Evolutionary conservation across 2,888 invertebrate genomes (phyloP).

Genomic region (Synergus japonicus): DNA sequence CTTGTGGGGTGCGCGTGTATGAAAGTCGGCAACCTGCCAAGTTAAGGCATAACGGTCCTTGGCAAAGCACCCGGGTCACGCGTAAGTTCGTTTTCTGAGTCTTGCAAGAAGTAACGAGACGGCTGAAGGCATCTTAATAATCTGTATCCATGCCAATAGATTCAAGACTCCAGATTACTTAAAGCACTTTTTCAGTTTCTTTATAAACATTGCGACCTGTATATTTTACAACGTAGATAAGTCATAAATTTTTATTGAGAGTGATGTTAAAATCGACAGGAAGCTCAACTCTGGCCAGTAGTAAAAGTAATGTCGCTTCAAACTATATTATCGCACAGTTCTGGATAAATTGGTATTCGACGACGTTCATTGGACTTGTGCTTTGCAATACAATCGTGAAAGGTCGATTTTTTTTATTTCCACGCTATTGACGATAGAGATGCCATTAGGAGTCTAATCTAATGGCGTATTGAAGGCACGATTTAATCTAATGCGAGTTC

Average conservation of each 20-base stretch:
- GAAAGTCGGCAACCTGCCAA: slow-evolving; percentile 50
- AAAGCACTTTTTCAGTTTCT: neutral
- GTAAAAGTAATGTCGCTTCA: neutral
- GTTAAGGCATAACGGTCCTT: slow-evolving; percentile 63
- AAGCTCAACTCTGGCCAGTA: neutral
- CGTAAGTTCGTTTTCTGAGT: slow-evolving; percentile 40
- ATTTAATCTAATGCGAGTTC: slow-evolving; percentile 9
- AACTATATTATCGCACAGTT: neutral
- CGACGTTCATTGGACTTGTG: neutral
- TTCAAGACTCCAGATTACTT: slow-evolving; percentile 3
- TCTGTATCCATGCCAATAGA: slow-evolving; percentile 7
- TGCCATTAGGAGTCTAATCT: neutral
- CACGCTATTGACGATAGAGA: slow-evolving; percentile 9
- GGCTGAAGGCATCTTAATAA: slow-evolving; percentile 14
- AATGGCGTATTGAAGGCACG: neutral
- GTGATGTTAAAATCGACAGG: too few species aligned
- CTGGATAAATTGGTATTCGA: neutral
- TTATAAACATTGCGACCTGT: too few species aligned
- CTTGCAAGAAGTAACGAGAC: slow-evolving; percentile 20
- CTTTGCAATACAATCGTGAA: slow-evolving; percentile 26
- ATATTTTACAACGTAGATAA: too few species aligned
- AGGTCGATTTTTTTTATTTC: slow-evolving; percentile 32
- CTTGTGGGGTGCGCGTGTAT: slow-evolving; percentile 32
- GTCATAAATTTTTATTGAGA: too few species aligned
- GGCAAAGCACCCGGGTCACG: slow-evolving; percentile 50